Base-by-base conservation (phyloP, 2,888 invertebrate species). In the Matsumyia berberina region DNA sequence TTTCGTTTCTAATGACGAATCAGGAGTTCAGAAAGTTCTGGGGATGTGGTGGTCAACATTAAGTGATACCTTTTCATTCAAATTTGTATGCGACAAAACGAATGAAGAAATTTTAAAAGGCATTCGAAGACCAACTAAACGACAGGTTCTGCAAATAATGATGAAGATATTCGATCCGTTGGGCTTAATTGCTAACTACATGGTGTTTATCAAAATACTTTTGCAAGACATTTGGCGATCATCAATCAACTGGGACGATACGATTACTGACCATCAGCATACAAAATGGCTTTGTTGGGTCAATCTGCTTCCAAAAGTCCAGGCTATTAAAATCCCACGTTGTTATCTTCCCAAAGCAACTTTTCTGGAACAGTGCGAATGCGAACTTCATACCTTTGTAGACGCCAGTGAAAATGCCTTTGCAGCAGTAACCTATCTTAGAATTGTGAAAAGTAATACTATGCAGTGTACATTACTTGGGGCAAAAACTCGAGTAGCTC, bases 401-500 rank as follows among this genome's bases (percentile, higher is more conserved):
- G 86, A 86, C 55, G 87, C 86, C 8, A 86, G 86, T 37, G 80
- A 85, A 19, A n/a, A 60, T 8, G 87, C 87, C 5, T 87, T 62
- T 5, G 8, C 37, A 4, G 55, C 76, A 2, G 81, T 76, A 1
- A 62, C 67, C 0, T 79, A 85, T 19, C 58, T 64, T 62, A 55
- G 70, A 2, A 51, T 49, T 9, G 31, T 58, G 3, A 19, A 19
- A 7, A 58, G 44, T 8, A 17, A 31, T 11, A 44, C 33, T 5
- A 15, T 39, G 4, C 29, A 7, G 7, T 17, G 70, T 0, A 12
- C 49, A 2, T 9, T 64, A 8, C 60, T 66, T 9, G 73, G 67
- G 6, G 49, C 66, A n/a, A 69, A 76, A 24, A 60, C 33, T 8
- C 58, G 58, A 9, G 72, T 82, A 0, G 73, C 49, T 12, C 72